Conservation (phyloP, 2,888 invertebrate species). For the Cyclophora albipunctata region DNA sequence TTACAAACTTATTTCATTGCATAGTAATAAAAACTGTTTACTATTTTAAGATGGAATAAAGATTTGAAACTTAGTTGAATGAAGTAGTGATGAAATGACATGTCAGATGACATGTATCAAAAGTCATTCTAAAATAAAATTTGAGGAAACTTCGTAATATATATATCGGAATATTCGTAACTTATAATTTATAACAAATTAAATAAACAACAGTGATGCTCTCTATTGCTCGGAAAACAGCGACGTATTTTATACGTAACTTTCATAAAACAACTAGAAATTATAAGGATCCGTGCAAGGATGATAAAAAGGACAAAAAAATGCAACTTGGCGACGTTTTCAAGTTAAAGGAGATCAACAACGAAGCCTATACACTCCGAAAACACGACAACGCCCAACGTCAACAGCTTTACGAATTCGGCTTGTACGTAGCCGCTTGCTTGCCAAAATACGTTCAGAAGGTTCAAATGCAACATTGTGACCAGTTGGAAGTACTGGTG, state of each 20-base stretch:
- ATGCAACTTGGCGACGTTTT: slow-evolving; percentile 19
- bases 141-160: no score
- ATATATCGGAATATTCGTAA: no score
- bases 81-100: no score
- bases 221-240: slow-evolving; percentile 14
- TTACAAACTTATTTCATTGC: no score
- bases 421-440: slow-evolving; percentile 58
- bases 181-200: no score
- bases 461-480: slow-evolving; percentile 55
- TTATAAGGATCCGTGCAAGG: slow-evolving; percentile 2
- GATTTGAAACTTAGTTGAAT: no score
- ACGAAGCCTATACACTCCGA: slow-evolving; percentile 37
- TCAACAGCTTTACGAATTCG: slow-evolving; percentile 56
- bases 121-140: no score
- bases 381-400: slow-evolving; percentile 47
- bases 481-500: slow-evolving; percentile 53
- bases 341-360: slow-evolving; percentile 37
- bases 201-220: no score
- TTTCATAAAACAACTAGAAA: slow-evolving; percentile 10
- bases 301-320: slow-evolving; percentile 2
- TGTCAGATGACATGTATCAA: no score
- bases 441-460: slow-evolving; percentile 62
- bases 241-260: slow-evolving; percentile 16
- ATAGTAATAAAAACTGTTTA: no score
- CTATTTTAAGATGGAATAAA: no score